These are phyloP conservation scores for Speoplatyrhinus poulsoni DNA, from an alignment of 2,113 vertebrate species.

Conservation along the genomic window DNA sequence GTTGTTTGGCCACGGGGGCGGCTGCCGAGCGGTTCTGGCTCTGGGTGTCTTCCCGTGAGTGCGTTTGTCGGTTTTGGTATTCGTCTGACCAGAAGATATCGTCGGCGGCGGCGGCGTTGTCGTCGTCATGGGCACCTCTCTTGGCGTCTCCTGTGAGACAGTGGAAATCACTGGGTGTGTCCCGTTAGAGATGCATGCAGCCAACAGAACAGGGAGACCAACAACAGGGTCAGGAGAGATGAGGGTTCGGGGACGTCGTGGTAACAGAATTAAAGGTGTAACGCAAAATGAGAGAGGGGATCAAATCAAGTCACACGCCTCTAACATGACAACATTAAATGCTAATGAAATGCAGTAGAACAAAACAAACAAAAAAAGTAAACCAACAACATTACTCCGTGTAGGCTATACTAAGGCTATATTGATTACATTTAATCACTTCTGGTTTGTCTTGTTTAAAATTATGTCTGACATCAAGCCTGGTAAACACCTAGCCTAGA, in stretches of 20 bases:
- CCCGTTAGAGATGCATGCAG: slow-evolving; percentile 63
- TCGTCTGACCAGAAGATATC: background rate
- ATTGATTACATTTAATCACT: no score
- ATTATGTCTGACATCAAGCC: no score
- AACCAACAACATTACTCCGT: background rate
- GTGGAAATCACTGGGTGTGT: slow-evolving; percentile 73
- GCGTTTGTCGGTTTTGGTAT: slow-evolving; percentile 14
- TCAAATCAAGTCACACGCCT: slow-evolving; percentile 34
- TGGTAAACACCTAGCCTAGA: no score
- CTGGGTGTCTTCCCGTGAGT: slow-evolving; percentile 52
- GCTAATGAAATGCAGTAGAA: background rate
- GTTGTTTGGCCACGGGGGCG: slow-evolving; percentile 56
- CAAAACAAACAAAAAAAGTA: background rate
- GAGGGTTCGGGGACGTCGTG: slow-evolving; percentile 44
- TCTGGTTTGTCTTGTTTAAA: no score
- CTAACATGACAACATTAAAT: slow-evolving; percentile 19
- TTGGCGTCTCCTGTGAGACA: slow-evolving; percentile 76
- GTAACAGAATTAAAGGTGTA: slow-evolving; percentile 23
- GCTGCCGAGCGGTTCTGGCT: slow-evolving; percentile 27
- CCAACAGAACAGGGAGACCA: slow-evolving; percentile 46
- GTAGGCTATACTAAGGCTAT: background rate
- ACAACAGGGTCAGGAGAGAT: slow-evolving; percentile 33
- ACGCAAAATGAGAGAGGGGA: slow-evolving; percentile 38
- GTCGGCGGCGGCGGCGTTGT: slow-evolving; percentile 16
- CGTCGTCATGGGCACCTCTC: slow-evolving; percentile 31